Percentiles rank a stretch among this genome's conserved stretches.
Conservation (phyloP, 2,113 vertebrate species). For the rabbit (Oryctolagus cuniculus) region DNA sequence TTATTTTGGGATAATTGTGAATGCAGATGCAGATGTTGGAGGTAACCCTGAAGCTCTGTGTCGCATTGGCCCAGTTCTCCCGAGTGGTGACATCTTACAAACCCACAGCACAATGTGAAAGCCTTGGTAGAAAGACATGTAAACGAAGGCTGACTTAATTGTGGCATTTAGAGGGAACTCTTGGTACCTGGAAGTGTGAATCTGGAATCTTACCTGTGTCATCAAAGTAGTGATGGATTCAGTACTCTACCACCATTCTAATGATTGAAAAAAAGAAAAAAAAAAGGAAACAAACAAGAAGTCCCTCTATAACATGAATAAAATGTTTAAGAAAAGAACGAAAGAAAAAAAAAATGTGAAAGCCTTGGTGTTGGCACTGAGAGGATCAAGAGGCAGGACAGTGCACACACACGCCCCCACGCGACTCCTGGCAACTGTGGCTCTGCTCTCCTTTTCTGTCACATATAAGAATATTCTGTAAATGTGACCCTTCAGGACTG, state of each 20-base stretch:
- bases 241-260: constrained; percentile 83
- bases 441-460: background rate
- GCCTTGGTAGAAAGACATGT: constrained; percentile 88
- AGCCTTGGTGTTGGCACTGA: no score
- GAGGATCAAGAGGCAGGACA: background rate
- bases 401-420: no score
- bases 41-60: background rate
- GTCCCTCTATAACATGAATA: constrained; percentile 78
- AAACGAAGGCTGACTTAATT: constrained; percentile 80
- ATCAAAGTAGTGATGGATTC: constrained; percentile 85
- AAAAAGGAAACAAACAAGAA: constrained; percentile 70
- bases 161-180: constrained; percentile 87
- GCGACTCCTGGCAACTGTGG: background rate
- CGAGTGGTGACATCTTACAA: background rate
- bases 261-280: constrained; percentile 87
- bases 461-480: background rate
- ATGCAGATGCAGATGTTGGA: background rate
- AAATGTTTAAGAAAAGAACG: constrained; percentile 81
- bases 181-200: constrained; percentile 91
- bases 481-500: background rate
- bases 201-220: constrained; percentile 86
- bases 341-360: no score
- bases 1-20: constrained; percentile 22
- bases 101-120: background rate
- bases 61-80: background rate